Evolutionary conservation across 2,888 invertebrate species (phyloP).

Genomic region (Pristionchus japonicus): DNA sequence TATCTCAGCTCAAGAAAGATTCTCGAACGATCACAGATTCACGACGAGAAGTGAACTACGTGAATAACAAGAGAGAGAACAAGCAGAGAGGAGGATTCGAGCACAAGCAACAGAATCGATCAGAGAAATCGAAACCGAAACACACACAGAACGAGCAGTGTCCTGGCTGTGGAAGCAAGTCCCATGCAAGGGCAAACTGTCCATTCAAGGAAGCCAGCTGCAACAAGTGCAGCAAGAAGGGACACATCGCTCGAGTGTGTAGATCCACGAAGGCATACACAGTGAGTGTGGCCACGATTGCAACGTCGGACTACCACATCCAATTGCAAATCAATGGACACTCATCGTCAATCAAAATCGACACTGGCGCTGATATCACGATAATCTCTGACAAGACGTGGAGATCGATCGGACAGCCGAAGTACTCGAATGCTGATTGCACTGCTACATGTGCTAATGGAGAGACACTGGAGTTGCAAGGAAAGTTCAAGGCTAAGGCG

Average conservation of each 20-base stretch:
- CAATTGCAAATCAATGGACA: background rate
- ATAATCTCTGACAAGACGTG: too few species aligned
- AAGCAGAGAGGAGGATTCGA: too few species aligned
- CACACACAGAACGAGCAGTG: too few species aligned
- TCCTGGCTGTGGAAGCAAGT: background rate
- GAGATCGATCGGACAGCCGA: background rate
- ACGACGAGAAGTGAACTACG: background rate
- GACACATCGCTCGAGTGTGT: constrained; percentile 13
- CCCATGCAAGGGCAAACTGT: background rate
- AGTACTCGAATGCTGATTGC: background rate
- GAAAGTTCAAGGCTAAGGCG: background rate
- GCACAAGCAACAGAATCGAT: too few species aligned
- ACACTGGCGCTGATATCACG: too few species aligned
- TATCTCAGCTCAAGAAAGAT: background rate
- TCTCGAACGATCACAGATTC: background rate
- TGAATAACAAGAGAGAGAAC: too few species aligned
- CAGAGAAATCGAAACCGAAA: background rate
- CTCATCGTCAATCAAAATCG: background rate
- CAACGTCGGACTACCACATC: background rate
- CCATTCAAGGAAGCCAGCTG: background rate
- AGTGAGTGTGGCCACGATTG: background rate
- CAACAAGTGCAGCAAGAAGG: background rate
- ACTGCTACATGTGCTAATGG: too few species aligned
- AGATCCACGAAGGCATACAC: background rate
- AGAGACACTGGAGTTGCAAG: too few species aligned